Evolutionary conservation across 2,888 invertebrate genomes (phyloP), one percentile per base, ranked within the genome.

Genomic region (Melanostoma scalare): DNA sequence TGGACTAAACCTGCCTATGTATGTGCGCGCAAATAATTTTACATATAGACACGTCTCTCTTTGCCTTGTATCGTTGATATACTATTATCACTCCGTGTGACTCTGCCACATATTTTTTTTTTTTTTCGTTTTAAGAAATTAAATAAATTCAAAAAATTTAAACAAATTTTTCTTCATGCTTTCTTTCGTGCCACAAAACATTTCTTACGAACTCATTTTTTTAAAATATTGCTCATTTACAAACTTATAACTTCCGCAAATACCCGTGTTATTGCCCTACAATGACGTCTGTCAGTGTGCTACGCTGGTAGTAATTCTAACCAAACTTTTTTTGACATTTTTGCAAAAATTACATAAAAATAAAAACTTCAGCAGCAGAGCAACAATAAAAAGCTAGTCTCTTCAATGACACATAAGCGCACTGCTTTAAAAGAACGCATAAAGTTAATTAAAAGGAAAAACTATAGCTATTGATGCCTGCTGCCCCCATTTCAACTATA

Each of bases 261-360:
- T 20, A 20, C 20, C 20, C 20, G 20, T 20, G 20, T 20, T 20
- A 20, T 20, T 20, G 20, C 20, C 20, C 20, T 20, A 20, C 44
- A 42, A 61, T 46, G 61, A 60, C 50, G 38, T 71, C 38, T 71
- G 33, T 40, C 10, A 53, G 48, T 61, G 60, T 67, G 44, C 55
- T 50, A n/a, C 31, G 63, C 30, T 72, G 55, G 60, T 40, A 46
- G 46, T 71, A 56, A 71, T 73, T 42, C 78, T 82, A 82, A 82
- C 82, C 82, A 8, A 78, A 74, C 82, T 82, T 82, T 74, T 48
- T 58, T 55, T 73, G 61, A 73, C 73, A 68, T 52, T 48, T 72
- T 67, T 60, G 71, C 60, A 53, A 77, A 78, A 78, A 82, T 82
- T 82, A 82, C 68, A 82, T 82, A 82, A 82, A 82, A 55, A 75